These are phyloP conservation scores for Caenorhabditis sp. DNA, from an alignment of 2,888 invertebrate species.

Conservation along the genomic window DNA sequence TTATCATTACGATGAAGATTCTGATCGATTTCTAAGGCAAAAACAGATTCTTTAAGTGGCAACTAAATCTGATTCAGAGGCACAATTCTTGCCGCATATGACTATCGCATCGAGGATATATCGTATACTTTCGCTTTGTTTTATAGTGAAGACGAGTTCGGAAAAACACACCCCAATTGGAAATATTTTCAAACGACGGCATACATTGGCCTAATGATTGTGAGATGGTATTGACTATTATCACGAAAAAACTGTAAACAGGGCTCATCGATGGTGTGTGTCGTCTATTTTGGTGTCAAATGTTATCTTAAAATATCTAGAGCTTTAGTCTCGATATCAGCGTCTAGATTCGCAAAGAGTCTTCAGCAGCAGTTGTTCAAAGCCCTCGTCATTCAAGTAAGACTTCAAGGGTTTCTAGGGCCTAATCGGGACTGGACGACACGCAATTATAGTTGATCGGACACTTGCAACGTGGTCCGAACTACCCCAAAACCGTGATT, in stretches of 20 bases:
- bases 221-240: neutral
- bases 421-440: too few species aligned
- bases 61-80: neutral
- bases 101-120: neutral
- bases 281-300: slow-evolving; percentile 6
- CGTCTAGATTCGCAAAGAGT: neutral
- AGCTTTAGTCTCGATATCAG: neutral
- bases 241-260: neutral
- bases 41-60: neutral
- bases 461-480: too few species aligned
- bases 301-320: neutral
- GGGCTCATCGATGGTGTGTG: slow-evolving; percentile 6
- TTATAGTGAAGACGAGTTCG: neutral
- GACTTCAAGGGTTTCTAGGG: too few species aligned
- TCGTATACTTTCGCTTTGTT: neutral
- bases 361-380: slow-evolving; percentile 13
- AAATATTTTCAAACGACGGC: neutral
- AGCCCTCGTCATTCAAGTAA: slow-evolving; percentile 6
- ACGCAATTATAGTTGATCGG: too few species aligned
- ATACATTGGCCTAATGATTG: neutral
- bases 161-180: neutral
- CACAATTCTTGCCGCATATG: neutral
- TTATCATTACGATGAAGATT: neutral
- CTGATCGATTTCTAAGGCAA: neutral
- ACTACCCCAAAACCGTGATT: too few species aligned